Evolutionary conservation across 1,140 invertebrate genomes (phyloP).

Genomic region (Gerris buenoi): DNA sequence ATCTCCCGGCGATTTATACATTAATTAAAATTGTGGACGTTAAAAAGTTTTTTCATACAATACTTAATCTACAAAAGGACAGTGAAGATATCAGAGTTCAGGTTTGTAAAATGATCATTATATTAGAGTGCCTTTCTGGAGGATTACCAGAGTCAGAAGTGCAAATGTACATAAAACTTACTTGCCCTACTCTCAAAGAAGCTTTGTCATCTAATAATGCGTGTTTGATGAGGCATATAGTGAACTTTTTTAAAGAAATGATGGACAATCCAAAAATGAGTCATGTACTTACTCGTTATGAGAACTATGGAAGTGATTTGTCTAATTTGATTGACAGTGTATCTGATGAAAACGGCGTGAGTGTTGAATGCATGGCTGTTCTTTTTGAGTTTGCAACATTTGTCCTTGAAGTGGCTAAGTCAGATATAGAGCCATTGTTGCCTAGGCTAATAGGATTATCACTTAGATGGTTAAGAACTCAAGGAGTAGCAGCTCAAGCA

Average conservation of each 20-base stretch:
- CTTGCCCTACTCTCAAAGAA: constrained; percentile 33
- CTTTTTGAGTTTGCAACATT: constrained; percentile 9
- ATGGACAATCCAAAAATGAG: constrained; percentile 28
- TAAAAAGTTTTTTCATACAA: constrained; percentile 39
- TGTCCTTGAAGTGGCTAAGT: neutral
- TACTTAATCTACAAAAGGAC: constrained; percentile 37
- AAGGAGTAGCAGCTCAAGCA: constrained; percentile 7
- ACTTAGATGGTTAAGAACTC: constrained; percentile 1
- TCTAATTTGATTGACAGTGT: neutral
- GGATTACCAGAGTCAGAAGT: constrained; percentile 35
- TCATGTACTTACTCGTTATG: constrained; percentile 24
- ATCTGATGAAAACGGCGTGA: neutral
- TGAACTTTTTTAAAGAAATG: constrained; percentile 40
- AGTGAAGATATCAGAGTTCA: constrained; percentile 10
- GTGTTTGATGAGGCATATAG: constrained; percentile 34
- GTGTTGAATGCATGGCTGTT: constrained; percentile 6
- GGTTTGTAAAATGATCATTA: constrained; percentile 35
- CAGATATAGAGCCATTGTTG: constrained; percentile 3
- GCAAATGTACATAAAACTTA: constrained; percentile 33
- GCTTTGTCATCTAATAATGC: constrained; percentile 34
- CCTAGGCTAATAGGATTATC: constrained; percentile 3
- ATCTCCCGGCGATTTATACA: constrained; percentile 45
- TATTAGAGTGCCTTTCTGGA: constrained; percentile 35
- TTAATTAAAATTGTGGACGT: constrained; percentile 45
- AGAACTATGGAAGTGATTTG: constrained; percentile 20